A percentile compares a stretch with the other conserved stretches of the same genome.
Evolutionary conservation across 2,888 invertebrate species (phyloP).

Genomic region (Stramonita haemastoma): DNA sequence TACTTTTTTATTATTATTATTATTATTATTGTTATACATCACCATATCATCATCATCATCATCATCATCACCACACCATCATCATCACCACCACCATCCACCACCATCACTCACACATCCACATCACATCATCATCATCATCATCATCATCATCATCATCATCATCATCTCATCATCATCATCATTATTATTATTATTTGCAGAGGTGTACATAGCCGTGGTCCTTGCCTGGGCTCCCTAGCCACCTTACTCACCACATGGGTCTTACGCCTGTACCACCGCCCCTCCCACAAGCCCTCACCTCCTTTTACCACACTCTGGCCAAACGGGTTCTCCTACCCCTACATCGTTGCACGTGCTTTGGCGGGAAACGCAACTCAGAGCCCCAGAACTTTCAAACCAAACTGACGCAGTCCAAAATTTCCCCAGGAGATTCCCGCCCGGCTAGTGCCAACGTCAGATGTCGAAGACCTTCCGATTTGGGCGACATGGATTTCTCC

Average conservation of each 20-base stretch:
- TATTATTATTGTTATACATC: too few relatives aligned
- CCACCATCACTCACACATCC: neutral
- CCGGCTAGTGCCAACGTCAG: neutral
- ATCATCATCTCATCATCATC: too few relatives aligned
- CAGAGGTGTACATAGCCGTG: conserved; percentile 30
- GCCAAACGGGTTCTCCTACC: conserved; percentile 2
- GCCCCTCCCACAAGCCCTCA: neutral
- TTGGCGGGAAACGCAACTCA: neutral
- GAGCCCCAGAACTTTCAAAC: neutral
- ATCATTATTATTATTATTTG: too few relatives aligned
- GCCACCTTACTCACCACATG: conserved; percentile 26
- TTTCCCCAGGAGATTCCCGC: neutral
- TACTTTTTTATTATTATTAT: too few relatives aligned
- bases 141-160: too few relatives aligned
- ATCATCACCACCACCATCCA: too few relatives aligned
- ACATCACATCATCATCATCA: too few relatives aligned
- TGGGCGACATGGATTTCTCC: neutral
- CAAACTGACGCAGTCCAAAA: neutral
- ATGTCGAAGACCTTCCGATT: neutral
- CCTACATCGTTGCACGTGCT: neutral
- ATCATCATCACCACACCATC: too few relatives aligned
- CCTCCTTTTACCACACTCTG: neutral
- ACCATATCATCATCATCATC: too few relatives aligned
- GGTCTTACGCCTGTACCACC: conserved; percentile 7
- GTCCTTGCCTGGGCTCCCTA: conserved; percentile 24